phyloP scores from a whole-genome alignment of 2,797 vertebrate genomes.

The Philypnodon macrostomus region DNA sequence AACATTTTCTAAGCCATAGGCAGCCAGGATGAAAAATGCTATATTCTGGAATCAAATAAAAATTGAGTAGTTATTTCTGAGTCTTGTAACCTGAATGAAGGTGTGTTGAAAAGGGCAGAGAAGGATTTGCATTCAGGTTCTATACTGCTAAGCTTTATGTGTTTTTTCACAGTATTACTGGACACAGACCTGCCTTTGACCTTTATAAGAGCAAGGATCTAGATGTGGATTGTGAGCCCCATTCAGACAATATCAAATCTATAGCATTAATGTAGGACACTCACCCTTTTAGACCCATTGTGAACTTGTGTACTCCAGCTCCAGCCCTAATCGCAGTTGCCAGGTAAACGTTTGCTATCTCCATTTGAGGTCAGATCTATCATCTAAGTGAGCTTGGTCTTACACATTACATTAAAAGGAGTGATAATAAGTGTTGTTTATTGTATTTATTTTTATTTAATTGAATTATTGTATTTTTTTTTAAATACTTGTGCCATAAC shows the following conservation, averaged over 20 bases:
- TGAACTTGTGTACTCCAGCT: constrained; percentile 37
- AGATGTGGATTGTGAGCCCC: constrained; percentile 32
- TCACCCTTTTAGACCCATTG: constrained; percentile 37
- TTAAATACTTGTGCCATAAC: too few relatives aligned
- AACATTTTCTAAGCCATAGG: constrained; percentile 60
- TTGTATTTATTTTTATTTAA: too few relatives aligned
- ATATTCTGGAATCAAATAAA: constrained; percentile 27
- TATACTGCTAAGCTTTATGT: not conserved
- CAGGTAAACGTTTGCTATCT: constrained; percentile 50
- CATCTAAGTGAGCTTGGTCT: constrained; percentile 48
- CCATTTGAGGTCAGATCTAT: constrained; percentile 50
- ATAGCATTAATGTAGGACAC: constrained; percentile 25
- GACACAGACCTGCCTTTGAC: constrained; percentile 18
- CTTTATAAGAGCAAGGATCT: constrained; percentile 26
- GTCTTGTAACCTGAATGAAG: constrained; percentile 27
- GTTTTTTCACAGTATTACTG: constrained; percentile 1
- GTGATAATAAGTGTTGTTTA: too few relatives aligned
- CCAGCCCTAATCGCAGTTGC: constrained; percentile 48
- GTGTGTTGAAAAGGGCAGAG: constrained; percentile 33
- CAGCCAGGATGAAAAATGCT: constrained; percentile 51
- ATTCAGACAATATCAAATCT: constrained; percentile 21
- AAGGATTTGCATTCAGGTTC: constrained; percentile 25
- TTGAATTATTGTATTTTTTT: too few relatives aligned
- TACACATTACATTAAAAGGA: constrained; percentile 24
- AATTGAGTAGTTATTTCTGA: constrained; percentile 49